Evolutionary conservation across 92 coral and sea anemone species (phyloP).

Genomic region (Palythoa heliodiscus): DNA sequence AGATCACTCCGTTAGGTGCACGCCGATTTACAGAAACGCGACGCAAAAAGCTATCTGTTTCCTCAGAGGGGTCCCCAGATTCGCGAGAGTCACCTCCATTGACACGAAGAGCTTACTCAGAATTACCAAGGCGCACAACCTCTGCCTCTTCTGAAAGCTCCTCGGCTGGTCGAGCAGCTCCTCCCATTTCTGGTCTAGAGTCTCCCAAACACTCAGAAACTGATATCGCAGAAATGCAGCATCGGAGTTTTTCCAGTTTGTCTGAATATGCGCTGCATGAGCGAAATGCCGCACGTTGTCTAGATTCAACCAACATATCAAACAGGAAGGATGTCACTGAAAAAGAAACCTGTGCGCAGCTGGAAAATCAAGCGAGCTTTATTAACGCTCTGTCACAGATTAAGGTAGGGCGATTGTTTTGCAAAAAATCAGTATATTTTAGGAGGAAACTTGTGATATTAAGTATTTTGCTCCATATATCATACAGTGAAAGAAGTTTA

Average conservation of each 20-base stretch:
- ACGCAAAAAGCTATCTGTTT: constrained; percentile 62
- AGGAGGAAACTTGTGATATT: neutral
- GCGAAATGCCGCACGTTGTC: constrained; percentile 56
- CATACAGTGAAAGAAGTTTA: neutral
- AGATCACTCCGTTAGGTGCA: constrained; percentile 71
- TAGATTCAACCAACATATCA: constrained; percentile 23
- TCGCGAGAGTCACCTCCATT: constrained; percentile 38
- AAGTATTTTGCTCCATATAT: neutral
- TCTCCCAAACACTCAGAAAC: neutral
- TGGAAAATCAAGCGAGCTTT: constrained; percentile 67
- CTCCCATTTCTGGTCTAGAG: neutral
- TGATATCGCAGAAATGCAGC: constrained; percentile 63
- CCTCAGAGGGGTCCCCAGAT: constrained; percentile 71
- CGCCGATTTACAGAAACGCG: constrained; percentile 56
- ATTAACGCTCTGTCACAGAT: constrained; percentile 85
- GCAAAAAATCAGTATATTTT: neutral
- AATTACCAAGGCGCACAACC: neutral
- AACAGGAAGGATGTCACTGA: neutral
- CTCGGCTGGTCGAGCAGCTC: constrained; percentile 25
- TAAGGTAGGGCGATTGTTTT: constrained; percentile 55
- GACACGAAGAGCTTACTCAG: constrained; percentile 26
- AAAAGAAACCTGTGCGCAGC: constrained; percentile 20
- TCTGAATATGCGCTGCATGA: constrained; percentile 56
- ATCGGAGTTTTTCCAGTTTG: constrained; percentile 54
- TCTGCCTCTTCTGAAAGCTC: constrained; percentile 40